phyloP scores from a whole-genome alignment of 1,140 invertebrate species.

The Platorchestia sp. region DNA sequence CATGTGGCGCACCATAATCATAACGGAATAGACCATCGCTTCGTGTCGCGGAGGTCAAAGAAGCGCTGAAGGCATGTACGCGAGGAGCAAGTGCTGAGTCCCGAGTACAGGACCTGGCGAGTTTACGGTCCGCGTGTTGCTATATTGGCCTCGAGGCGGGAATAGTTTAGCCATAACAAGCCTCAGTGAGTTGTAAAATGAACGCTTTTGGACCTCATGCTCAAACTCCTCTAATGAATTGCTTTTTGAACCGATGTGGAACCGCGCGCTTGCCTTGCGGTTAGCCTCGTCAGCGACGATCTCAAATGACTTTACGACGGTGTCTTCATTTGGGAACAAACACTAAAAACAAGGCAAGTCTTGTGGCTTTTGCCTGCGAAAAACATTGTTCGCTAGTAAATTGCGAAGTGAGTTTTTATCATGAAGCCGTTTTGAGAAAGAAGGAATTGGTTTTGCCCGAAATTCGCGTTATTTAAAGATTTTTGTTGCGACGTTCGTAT shows the following conservation, averaged over 20 bases:
- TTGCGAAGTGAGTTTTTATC: not conserved
- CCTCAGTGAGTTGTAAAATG: constrained; percentile 40
- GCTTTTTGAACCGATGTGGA: constrained; percentile 12
- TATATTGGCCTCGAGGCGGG: constrained; percentile 45
- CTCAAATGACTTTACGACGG: not conserved
- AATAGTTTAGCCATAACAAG: constrained; percentile 8
- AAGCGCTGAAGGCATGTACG: not conserved
- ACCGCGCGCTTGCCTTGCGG: not conserved
- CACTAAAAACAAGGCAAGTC: not conserved
- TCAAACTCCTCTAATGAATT: constrained; percentile 33
- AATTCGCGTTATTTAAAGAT: not conserved
- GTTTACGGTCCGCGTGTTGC: not conserved
- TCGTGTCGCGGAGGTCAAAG: not conserved
- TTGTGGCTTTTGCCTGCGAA: not conserved
- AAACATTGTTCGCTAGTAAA: not conserved
- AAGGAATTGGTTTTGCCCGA: not conserved
- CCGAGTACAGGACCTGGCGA: not conserved
- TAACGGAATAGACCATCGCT: not conserved
- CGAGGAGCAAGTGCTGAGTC: not conserved
- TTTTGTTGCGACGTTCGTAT: not conserved
- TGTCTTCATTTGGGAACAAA: not conserved
- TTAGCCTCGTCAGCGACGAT: not conserved
- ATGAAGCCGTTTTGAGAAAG: no score
- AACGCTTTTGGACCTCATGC: constrained; percentile 18
- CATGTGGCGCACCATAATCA: not conserved